These are phyloP conservation scores for Stratiolaelaps scimitus DNA, from an alignment of 1,140 invertebrate species.

Conservation along the genomic window DNA sequence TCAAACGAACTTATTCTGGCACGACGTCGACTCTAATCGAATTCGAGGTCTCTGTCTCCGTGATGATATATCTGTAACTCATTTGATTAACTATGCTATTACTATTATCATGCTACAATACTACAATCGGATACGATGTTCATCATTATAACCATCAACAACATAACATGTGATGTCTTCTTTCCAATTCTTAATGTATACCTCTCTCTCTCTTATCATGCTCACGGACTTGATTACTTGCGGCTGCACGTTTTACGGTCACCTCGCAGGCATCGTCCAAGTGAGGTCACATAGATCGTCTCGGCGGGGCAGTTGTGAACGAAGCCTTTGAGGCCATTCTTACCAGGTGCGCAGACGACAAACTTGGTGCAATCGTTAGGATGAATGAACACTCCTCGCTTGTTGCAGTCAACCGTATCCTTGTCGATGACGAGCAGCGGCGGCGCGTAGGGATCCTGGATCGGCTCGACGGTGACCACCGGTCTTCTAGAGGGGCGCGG, in stretches of 20 bases:
- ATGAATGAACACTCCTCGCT: constrained; percentile 37
- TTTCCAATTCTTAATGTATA: no score
- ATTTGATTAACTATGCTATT: no score
- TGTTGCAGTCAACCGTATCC: constrained; percentile 35
- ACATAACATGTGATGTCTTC: no score
- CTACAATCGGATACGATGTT: no score
- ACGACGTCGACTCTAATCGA: no score
- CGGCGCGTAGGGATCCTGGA: constrained; percentile 31
- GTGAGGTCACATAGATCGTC: constrained; percentile 33
- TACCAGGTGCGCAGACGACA: constrained; percentile 37
- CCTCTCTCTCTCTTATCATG: no score
- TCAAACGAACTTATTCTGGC: no score
- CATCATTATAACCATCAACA: no score
- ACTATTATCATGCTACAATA: no score
- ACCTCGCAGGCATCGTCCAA: constrained; percentile 32
- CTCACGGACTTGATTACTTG: neutral
- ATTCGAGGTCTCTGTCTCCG: no score
- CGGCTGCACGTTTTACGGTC: constrained; percentile 31
- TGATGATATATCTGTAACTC: no score
- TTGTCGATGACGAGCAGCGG: constrained; percentile 32
- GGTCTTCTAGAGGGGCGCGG: constrained; percentile 27
- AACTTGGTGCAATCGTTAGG: constrained; percentile 37
- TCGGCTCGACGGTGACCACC: constrained; percentile 29
- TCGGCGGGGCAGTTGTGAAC: constrained; percentile 37
- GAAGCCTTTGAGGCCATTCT: constrained; percentile 33